Evolutionary conservation across 2,113 vertebrate species (phyloP).

Genomic region (Burhinus bistriatus): DNA sequence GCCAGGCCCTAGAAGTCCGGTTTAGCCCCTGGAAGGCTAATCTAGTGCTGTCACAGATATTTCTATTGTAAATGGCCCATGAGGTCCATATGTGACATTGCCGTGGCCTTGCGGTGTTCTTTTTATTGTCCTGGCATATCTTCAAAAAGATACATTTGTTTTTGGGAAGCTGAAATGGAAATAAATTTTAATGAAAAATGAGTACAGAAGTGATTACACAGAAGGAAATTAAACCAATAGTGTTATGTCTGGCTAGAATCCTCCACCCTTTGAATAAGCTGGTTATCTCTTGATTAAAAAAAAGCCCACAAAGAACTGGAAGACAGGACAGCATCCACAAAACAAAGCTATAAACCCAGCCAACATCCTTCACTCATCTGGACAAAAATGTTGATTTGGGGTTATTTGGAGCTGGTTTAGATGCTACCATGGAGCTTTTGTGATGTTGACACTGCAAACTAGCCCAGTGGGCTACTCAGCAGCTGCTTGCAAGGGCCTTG

Average conservation of each 20-base stretch:
- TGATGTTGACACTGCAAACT: neutral
- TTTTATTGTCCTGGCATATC: neutral
- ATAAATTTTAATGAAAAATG: slow-evolving; percentile 12
- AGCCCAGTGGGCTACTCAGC: neutral
- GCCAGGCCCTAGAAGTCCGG: neutral
- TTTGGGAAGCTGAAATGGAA: neutral
- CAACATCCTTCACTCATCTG: neutral
- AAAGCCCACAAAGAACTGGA: neutral
- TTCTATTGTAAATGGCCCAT: neutral
- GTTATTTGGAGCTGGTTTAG: neutral
- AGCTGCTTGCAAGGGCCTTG: neutral
- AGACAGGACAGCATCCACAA: neutral
- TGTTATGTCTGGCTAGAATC: neutral
- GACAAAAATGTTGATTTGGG: neutral
- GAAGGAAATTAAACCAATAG: neutral
- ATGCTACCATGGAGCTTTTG: neutral
- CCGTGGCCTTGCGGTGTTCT: neutral
- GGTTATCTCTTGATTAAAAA: neutral
- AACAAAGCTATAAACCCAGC: neutral
- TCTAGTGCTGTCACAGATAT: neutral
- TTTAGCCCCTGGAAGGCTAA: neutral
- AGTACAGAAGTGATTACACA: neutral
- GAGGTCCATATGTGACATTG: neutral
- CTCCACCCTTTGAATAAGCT: neutral
- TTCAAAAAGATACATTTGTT: neutral